Evolutionary conservation across 2,797 vertebrate genomes (phyloP), one percentile per base, ranked within the genome.

Genomic region (Gymnocypris eckloni): DNA sequence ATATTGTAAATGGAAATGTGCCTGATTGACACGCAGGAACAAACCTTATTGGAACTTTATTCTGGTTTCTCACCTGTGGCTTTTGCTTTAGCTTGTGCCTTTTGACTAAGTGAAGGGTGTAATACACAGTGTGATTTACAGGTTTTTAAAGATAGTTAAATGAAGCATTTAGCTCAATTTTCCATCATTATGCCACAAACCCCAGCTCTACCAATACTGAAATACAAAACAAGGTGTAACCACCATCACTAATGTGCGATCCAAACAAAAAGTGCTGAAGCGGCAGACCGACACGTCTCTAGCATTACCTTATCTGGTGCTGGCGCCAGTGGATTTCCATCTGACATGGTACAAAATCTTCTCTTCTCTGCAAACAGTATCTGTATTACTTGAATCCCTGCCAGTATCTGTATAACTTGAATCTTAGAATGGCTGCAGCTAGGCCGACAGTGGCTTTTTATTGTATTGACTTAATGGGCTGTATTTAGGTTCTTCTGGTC

Each of bases 361-460:
- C 41, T 70, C 45, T 66, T 56, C 37, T 69, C 45, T 48, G 66
- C 69, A 79, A 86, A 86, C 76, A 88, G 20, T 33, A 79, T 76
- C 28, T 54, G 15, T 16, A 43, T 83, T 88, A 61, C 87, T 89
- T 86, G 83, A 91, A 82, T 50, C 9, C n/a, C 64, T 86, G 79
- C 52, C 75, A 88, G 20, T 33, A 79, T 76, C 28, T 54, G 15
- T 12, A 41, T 83, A 88, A 52, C 87, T 90, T 86, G 82, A 91
- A 82, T 52, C 9, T 33, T 6, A 56, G 64, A 71, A 45, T 20
- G 4, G 6, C 70, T n/a, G 52, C 52, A 64, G 37, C 50, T 28
- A 48, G 16, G 22, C 59, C 25, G 56, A 37, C 9, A 16, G 59
- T 28, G 37, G 9, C 12, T 69, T 52, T 80, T 39, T 56, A 9